Conservation (phyloP, 1,140 invertebrate genomes). For the Ceratina japonica region DNA sequence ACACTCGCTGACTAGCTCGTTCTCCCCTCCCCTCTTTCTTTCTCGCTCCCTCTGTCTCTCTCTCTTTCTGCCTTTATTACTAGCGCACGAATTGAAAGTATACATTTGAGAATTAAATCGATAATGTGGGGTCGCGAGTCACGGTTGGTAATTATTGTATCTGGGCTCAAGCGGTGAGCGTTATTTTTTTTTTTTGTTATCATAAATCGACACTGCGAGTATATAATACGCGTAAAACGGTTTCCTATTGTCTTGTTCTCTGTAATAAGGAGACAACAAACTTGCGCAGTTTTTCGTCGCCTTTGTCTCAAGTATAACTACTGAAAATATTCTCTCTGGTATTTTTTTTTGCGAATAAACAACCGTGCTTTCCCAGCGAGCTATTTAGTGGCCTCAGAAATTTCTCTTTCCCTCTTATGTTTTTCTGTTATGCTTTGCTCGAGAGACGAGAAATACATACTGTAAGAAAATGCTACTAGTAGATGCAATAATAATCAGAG, state of each 20-base stretch:
- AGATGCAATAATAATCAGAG: conserved; percentile 42
- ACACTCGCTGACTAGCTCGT: not conserved
- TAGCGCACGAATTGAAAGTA: conserved; percentile 62
- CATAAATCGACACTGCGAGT: conserved; percentile 26
- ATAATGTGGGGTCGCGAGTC: conserved; percentile 58
- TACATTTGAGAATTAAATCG: conserved; percentile 66
- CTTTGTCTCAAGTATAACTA: conserved; percentile 11
- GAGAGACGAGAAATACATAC: conserved; percentile 35
- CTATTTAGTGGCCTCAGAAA: conserved; percentile 35
- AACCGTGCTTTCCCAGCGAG: conserved; percentile 18
- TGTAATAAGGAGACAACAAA: conserved; percentile 37
- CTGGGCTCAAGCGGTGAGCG: conserved; percentile 25
- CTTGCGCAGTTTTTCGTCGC: conserved; percentile 35
- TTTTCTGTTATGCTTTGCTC: not conserved
- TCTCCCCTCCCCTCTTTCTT: not conserved
- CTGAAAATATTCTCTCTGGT: conserved; percentile 38
- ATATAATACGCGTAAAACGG: conserved; percentile 39
- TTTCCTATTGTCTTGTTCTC: conserved; percentile 35
- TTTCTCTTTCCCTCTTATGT: not conserved
- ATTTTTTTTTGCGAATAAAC: conserved; percentile 24
- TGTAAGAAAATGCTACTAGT: conserved; percentile 23
- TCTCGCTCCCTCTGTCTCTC: not conserved
- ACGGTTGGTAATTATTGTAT: conserved; percentile 58
- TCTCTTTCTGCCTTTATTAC: conserved; percentile 22
- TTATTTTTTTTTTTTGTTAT: conserved; percentile 44